Evolutionary conservation across 2,797 vertebrate species (phyloP).

Genomic region (Alfaro cultratus): DNA sequence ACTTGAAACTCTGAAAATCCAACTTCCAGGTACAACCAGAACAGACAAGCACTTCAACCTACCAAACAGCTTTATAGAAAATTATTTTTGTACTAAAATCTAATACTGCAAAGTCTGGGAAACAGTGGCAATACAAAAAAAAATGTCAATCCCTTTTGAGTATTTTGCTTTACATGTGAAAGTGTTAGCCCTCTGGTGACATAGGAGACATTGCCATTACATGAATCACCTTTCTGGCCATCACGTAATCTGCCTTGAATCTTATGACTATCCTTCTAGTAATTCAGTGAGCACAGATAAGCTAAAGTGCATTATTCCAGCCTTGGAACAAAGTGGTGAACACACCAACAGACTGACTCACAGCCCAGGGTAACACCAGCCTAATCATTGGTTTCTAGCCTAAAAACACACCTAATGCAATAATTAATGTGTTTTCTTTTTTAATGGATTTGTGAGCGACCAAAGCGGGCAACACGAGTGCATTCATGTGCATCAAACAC

Average conservation of each 20-base stretch:
- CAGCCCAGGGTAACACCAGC: not conserved
- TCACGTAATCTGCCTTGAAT: not conserved
- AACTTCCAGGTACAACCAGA: not conserved
- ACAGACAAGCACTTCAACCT: not conserved
- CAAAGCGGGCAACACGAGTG: slow-evolving; percentile 36
- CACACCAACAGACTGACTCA: not conserved
- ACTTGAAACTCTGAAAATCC: not conserved
- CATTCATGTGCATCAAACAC: slow-evolving; percentile 28
- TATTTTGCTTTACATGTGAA: not conserved
- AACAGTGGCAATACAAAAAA: not conserved
- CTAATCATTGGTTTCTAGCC: slow-evolving; percentile 26
- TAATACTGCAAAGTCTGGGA: not conserved
- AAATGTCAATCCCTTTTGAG: not conserved
- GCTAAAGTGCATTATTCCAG: not conserved
- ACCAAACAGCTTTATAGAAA: not conserved
- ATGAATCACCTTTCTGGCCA: not conserved
- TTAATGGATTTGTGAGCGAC: slow-evolving; percentile 43
- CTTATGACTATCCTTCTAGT: not conserved
- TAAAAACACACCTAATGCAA: slow-evolving; percentile 21
- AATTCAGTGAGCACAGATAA: not conserved
- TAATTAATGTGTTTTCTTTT: slow-evolving; percentile 46
- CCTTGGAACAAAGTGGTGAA: not conserved
- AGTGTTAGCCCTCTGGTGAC: not conserved
- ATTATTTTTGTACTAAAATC: not conserved
- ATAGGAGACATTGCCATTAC: not conserved